phyloP scores from a whole-genome alignment of 2,888 invertebrate species.

The Zygogramma bicolorata region DNA sequence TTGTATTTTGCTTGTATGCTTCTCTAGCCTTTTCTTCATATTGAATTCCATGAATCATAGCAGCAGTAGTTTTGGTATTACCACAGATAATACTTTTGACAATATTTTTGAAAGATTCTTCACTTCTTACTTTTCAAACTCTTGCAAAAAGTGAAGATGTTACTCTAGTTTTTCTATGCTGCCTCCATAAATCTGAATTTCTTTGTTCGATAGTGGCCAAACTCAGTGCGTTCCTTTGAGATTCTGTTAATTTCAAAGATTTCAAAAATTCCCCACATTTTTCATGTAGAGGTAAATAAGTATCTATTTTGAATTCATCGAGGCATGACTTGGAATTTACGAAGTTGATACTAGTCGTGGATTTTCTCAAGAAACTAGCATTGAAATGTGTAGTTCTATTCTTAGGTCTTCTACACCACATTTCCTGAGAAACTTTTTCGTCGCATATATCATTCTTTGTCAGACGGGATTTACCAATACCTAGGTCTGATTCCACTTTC shows the following conservation, averaged over 20 bases:
- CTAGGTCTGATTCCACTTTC: background rate
- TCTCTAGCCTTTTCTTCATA: background rate
- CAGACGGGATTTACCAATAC: constrained; percentile 8
- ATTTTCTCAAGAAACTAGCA: background rate
- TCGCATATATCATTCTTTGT: background rate
- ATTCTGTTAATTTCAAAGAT: background rate
- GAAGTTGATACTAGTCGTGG: background rate
- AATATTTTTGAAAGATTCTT: background rate
- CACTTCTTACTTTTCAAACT: background rate
- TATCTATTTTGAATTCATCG: background rate
- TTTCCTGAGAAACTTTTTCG: constrained; percentile 17
- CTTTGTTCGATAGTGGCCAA: background rate
- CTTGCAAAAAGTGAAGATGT: background rate
- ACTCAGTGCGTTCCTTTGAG: no score
- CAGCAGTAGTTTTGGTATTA: background rate
- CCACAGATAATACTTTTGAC: background rate
- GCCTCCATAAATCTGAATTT: background rate
- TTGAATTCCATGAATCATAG: background rate
- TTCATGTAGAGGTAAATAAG: background rate
- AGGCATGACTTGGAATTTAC: background rate
- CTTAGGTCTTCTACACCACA: background rate
- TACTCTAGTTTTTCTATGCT: background rate
- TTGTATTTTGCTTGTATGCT: background rate
- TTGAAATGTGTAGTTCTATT: background rate
- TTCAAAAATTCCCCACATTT: background rate